Conservation (phyloP, 2,797 vertebrate genomes). For the Lophius americanus region DNA sequence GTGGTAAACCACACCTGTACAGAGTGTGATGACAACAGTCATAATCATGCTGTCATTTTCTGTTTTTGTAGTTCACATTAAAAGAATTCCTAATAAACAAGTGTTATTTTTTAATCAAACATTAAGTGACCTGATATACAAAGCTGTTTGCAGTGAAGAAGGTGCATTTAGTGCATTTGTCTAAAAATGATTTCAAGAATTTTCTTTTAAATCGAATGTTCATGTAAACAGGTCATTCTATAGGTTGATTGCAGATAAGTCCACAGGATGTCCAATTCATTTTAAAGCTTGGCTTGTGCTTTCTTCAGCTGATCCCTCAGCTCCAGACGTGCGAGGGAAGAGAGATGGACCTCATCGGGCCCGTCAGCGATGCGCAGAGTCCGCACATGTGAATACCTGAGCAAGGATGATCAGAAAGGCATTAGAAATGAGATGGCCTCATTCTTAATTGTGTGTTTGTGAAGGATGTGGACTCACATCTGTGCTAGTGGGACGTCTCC, state of each 20-base stretch:
- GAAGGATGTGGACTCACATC: slow-evolving; percentile 83
- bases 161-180: no score
- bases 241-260: background rate
- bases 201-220: no score
- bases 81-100: slow-evolving; percentile 89
- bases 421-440: background rate
- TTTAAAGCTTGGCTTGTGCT: slow-evolving; percentile 83
- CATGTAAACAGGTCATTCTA: no score
- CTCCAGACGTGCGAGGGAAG: slow-evolving; percentile 86
- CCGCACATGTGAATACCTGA: slow-evolving; percentile 84
- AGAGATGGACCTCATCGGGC: slow-evolving; percentile 95
- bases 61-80: slow-evolving; percentile 96
- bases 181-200: no score
- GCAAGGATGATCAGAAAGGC: background rate
- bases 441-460: background rate
- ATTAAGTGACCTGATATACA: background rate
- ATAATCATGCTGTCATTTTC: slow-evolving; percentile 90
- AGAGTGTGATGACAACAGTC: slow-evolving; percentile 90
- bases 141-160: background rate
- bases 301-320: slow-evolving; percentile 84
- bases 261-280: background rate
- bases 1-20: slow-evolving; percentile 87
- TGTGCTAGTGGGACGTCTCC: slow-evolving; percentile 90
- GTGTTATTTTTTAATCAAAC: slow-evolving; percentile 42
- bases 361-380: slow-evolving; percentile 90